phyloP scores from a whole-genome alignment of 1,140 invertebrate genomes.

The Chrysopa pallens region DNA sequence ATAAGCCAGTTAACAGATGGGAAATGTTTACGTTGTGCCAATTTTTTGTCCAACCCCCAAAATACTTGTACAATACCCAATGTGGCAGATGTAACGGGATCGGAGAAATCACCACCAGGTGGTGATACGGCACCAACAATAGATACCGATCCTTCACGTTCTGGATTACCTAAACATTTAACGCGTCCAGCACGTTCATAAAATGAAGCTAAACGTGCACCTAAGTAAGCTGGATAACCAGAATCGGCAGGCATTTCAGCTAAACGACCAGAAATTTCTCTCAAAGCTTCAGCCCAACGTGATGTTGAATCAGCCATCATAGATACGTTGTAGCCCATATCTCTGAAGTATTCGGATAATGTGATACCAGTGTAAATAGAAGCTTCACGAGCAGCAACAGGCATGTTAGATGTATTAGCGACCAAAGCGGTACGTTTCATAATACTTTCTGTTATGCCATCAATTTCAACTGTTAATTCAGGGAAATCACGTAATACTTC shows the following conservation, averaged over 20 bases:
- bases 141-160: constrained; percentile 93
- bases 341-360: constrained; percentile 93
- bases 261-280: constrained; percentile 98
- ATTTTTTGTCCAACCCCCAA: constrained; percentile 99
- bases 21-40: constrained; percentile 99
- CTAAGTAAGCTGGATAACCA: constrained; percentile 97
- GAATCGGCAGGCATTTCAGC: constrained; percentile 99
- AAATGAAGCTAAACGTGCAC: constrained; percentile 94
- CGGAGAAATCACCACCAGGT: constrained; percentile 99
- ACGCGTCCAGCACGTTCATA: constrained; percentile 98
- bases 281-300: constrained; percentile 97
- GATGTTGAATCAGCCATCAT: constrained; percentile 99
- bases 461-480: constrained; percentile 91
- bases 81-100: constrained; percentile 98
- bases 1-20: constrained; percentile 99
- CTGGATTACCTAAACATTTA: constrained; percentile 95
- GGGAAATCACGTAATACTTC: constrained; percentile 97
- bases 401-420: constrained; percentile 99
- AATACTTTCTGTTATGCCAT: constrained; percentile 92
- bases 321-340: constrained; percentile 99
- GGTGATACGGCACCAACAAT: constrained; percentile 99
- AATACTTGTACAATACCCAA: constrained; percentile 99
- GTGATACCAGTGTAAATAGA: constrained; percentile 99
- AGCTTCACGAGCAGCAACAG: constrained; percentile 98
- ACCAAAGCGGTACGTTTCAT: constrained; percentile 99